These are phyloP conservation scores for Hybos culiciformis DNA, from an alignment of 2,888 invertebrate species.

Conservation along the genomic window DNA sequence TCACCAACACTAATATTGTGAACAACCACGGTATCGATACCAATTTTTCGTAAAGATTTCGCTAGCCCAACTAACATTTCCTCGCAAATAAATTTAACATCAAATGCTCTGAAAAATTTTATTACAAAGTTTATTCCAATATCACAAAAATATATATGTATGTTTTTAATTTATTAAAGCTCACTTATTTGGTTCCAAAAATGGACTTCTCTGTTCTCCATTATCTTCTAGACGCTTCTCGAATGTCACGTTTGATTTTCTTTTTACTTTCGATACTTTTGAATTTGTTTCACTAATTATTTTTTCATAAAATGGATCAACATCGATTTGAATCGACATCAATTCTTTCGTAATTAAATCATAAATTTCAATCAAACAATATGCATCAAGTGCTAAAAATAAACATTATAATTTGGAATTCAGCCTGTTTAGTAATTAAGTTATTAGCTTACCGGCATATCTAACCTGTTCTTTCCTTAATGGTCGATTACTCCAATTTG, in stretches of 20 bases:
- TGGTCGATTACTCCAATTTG: constrained; percentile 80
- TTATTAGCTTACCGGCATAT: constrained; percentile 48
- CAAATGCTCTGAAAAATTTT: constrained; percentile 10
- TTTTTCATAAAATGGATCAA: constrained; percentile 34
- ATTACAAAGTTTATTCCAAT: neutral
- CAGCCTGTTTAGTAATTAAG: neutral
- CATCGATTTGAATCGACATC: constrained; percentile 30
- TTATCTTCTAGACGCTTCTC: neutral
- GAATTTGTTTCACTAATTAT: constrained; percentile 13
- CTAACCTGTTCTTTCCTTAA: constrained; percentile 59
- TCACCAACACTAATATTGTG: constrained; percentile 38
- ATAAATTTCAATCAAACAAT: constrained; percentile 70
- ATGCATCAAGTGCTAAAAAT: constrained; percentile 70
- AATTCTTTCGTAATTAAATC: constrained; percentile 38
- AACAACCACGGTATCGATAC: constrained; percentile 43
- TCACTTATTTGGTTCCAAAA: neutral
- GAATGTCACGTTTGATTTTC: constrained; percentile 7
- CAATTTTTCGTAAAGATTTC: constrained; percentile 48
- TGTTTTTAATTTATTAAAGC: neutral
- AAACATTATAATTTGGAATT: constrained; percentile 7
- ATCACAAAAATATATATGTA: neutral
- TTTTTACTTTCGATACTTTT: constrained; percentile 17
- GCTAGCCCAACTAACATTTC: constrained; percentile 45
- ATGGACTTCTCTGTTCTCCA: neutral
- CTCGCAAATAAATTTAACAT: constrained; percentile 43